These are phyloP conservation scores for Tenthredo mesomela DNA, from an alignment of 2,888 invertebrate genomes.

Conservation along the genomic window DNA sequence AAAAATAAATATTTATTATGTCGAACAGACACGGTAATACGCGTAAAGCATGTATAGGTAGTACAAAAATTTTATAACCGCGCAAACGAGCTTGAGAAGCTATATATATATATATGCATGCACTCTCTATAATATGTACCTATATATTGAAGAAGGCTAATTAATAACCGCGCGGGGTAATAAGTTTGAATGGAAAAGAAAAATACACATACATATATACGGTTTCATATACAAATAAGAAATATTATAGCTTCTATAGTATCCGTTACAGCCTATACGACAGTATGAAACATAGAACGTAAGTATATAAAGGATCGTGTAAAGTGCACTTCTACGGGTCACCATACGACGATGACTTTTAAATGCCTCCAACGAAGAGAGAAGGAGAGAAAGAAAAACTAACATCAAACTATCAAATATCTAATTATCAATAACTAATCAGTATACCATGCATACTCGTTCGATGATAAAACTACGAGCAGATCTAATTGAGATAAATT, in stretches of 20 bases:
- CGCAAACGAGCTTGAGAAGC: too few species aligned
- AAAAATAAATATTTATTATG: not conserved
- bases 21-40: not conserved
- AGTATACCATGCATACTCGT: not conserved
- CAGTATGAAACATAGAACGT: not conserved
- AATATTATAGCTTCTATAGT: not conserved
- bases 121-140: not conserved
- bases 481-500: constrained; percentile 35
- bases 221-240: not conserved
- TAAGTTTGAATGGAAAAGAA: not conserved
- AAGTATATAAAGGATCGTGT: not conserved
- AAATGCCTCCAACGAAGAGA: not conserved
- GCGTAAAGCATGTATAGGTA: not conserved
- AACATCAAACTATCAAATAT: not conserved
- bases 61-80: not conserved
- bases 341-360: not conserved
- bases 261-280: not conserved
- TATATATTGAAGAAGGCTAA: not conserved
- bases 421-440: not conserved
- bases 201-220: not conserved
- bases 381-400: not conserved
- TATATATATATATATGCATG: not conserved
- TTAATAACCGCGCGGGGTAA: not conserved
- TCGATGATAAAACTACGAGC: constrained; percentile 4
- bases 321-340: not conserved